Evolutionary conservation across 2,113 vertebrate genomes (phyloP), one percentile per base, ranked within the genome.

Genomic region (Daphoenositta chrysoptera): DNA sequence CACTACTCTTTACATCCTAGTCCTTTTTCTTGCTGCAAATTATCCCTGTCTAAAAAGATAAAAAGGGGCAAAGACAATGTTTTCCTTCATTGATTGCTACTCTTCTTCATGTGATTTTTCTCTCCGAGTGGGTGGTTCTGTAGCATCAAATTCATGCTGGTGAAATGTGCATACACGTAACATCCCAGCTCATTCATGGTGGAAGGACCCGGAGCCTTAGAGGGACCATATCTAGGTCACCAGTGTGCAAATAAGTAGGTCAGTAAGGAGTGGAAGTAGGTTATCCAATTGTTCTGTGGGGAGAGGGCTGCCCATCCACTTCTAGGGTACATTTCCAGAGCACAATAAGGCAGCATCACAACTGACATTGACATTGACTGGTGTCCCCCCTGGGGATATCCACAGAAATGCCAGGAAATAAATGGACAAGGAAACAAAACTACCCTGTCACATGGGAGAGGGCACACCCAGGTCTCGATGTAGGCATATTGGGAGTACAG

Each of bases 231-330:
- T 86, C 50, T 84, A 48, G 94, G 87, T 66, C 60, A 82, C 42
- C 17, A 88, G 58, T 30, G 88, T 35, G 51, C 47, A n/a, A 27
- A 47, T 30, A 88, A 93, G 83, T 96, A 97, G 97, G 97, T 98
- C 91, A 96, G 94, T 89, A 73, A 83, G 56, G 93, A 84, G 14
- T 57, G 56, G 91, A 81, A 35, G 64, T 95, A 95, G 89, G 83
- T 94, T 97, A 96, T 89, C 87, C 88, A 85, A 72, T 85, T 77
- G 89, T 83, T 77, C 3, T 12, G 65, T 45, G 54, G 86, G 87
- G 66, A 94, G 90, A 87, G 76, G 75, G 85, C 84, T 88, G 64
- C 80, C 7, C 4, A 64, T 78, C n/a, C 79, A 45, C 69, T 89
- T 53, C 91, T 57, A 12, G 71, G 86, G 61, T 83, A 30, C 7